Base-by-base conservation (phyloP, 2,113 vertebrate genomes). In the Potamarius usumacintae region DNA sequence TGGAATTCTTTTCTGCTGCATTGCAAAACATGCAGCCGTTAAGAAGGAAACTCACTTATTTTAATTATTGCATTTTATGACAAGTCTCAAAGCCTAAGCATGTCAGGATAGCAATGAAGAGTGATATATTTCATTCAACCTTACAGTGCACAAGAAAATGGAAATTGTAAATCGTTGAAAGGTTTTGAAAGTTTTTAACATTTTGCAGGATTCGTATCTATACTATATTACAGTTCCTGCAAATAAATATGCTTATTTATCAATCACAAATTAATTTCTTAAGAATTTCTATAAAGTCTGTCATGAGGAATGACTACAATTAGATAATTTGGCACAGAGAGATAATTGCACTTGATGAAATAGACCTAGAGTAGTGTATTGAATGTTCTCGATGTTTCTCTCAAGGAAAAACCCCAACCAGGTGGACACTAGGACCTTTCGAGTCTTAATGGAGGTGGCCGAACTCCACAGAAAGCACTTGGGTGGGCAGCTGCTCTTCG, bases 381-480 rank as follows among this genome's bases (percentile, higher is more conserved):
- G 11, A 34, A 34, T 69, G 27, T 17, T 53, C 1, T 67, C 18
- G 2, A 63, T 85, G 17, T 89, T 85, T 87, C 60, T 71, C 30
- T 55, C 83, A 50, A 99, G 98, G 90, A 99, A 99, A 96, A 99
- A 98, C 90, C 96, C 97, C 50, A 98, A 99, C 89, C 97, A 99
- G 90, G 97, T 97, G 89, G 98, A 99, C 85, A 90, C 95, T 83
- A 96, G 97, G 92, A 99, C 97, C 53, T 95, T 96, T 87, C 94
- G 96, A 85, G 94, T 97, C 81, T 96, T 99, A 91, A 97, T 99
- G 90, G 98, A 99, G 93, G 98, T 99, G 62, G 98, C 98, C 0
- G 98, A 99, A 85, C 95, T 99, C 12, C 98, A 99, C 91, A 94
- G 98, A 92, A 99, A 98, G 86, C 97, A 99, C 85, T 95, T 99